These are phyloP conservation scores for Lasius fuliginosus DNA, from an alignment of 2,888 invertebrate genomes.

Conservation along the genomic window DNA sequence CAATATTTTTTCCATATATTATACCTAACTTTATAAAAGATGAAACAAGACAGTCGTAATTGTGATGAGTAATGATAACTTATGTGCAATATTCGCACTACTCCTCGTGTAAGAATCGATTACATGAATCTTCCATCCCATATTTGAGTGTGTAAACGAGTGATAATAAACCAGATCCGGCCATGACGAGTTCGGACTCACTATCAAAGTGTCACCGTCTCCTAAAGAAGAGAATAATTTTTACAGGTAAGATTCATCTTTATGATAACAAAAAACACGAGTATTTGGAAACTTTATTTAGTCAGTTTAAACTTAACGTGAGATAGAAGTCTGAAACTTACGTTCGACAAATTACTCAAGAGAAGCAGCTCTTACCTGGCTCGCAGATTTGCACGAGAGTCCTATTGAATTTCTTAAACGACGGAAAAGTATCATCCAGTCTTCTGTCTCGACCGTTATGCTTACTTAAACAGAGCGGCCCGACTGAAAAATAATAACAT, in stretches of 20 bases:
- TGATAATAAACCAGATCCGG: constrained; percentile 97
- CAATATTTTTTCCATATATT: constrained; percentile 43
- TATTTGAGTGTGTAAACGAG: constrained; percentile 96
- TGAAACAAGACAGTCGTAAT: constrained; percentile 71
- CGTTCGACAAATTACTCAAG: background rate
- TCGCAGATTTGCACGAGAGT: constrained; percentile 91
- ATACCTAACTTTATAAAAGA: constrained; percentile 62
- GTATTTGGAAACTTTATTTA: no score
- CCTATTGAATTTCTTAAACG: constrained; percentile 95
- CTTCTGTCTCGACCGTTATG: constrained; percentile 91
- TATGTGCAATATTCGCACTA: constrained; percentile 60
- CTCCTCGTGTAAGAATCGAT: constrained; percentile 91
- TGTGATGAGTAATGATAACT: constrained; percentile 67
- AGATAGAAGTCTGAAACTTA: background rate
- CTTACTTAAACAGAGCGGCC: constrained; percentile 92
- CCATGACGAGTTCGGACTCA: constrained; percentile 96
- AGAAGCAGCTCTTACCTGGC: constrained; percentile 82
- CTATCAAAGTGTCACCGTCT: constrained; percentile 91
- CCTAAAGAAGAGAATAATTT: constrained; percentile 82
- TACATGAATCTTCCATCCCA: constrained; percentile 98
- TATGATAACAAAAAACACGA: background rate
- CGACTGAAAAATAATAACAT: constrained; percentile 87
- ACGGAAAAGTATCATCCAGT: constrained; percentile 92
- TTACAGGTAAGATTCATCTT: background rate
- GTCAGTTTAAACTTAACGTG: background rate